Evolutionary conservation across 2,888 invertebrate genomes (phyloP).

Genomic region (Himalopsyche anomala): DNA sequence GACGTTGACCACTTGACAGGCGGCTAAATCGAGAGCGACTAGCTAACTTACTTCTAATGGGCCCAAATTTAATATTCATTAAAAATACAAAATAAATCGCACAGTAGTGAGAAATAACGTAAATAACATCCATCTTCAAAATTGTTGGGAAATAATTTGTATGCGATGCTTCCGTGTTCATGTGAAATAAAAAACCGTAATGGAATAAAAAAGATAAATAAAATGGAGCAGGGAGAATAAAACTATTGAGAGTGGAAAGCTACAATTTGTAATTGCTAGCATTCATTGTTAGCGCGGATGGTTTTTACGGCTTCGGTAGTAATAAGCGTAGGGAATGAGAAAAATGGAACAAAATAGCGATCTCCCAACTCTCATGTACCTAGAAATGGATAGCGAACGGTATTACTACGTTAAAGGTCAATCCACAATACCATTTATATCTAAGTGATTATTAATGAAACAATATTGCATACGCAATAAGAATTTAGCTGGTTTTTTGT

Average conservation of each 20-base stretch:
- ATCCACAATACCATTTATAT: neutral
- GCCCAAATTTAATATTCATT: too few species aligned
- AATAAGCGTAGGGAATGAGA: constrained; percentile 58
- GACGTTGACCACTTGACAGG: too few species aligned
- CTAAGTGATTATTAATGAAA: too few species aligned
- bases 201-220: constrained; percentile 41
- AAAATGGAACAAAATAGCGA: constrained; percentile 51
- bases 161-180: neutral
- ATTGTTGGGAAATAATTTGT: constrained; percentile 19
- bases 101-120: neutral
- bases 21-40: too few species aligned
- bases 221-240: constrained; percentile 14
- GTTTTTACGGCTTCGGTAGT: constrained; percentile 55
- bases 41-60: too few species aligned
- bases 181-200: constrained; percentile 3
- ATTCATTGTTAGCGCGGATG: constrained; percentile 61
- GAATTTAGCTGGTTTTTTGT: too few species aligned
- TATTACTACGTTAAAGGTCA: neutral
- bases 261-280: constrained; percentile 61
- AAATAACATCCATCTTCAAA: constrained; percentile 24
- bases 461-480: too few species aligned
- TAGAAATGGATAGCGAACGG: constrained; percentile 6
- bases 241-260: constrained; percentile 51
- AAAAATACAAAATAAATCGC: neutral
- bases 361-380: constrained; percentile 36